phyloP scores from a whole-genome alignment of 2,888 invertebrate genomes.

The Syrista parreyssii region DNA sequence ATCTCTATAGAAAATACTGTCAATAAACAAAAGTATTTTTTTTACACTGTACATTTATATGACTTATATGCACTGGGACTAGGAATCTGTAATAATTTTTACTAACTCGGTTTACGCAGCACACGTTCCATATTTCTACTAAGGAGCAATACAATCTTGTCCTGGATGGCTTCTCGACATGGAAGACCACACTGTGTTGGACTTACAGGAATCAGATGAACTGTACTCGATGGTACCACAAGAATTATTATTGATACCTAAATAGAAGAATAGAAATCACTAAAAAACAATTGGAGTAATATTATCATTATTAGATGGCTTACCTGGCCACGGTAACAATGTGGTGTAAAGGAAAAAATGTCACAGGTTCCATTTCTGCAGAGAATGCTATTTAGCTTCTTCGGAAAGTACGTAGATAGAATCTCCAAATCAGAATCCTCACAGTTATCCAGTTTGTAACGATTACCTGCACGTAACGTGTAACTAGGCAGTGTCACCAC shows the following conservation, averaged over 20 bases:
- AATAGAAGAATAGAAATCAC: background rate
- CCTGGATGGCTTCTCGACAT: conserved; percentile 50
- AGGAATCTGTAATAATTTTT: conserved; percentile 5
- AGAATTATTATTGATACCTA: conserved; percentile 34
- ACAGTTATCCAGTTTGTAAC: conserved; percentile 44
- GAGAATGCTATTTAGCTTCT: conserved; percentile 47
- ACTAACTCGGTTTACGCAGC: conserved; percentile 48
- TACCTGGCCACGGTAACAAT: conserved; percentile 45
- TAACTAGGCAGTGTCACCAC: conserved; percentile 52
- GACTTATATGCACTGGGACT: conserved; percentile 5
- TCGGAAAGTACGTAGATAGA: conserved; percentile 42
- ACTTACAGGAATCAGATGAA: conserved; percentile 40
- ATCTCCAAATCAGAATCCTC: conserved; percentile 47
- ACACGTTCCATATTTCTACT: conserved; percentile 44
- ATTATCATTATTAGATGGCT: conserved; percentile 5
- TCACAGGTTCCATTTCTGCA: conserved; percentile 47
- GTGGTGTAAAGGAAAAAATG: conserved; percentile 45
- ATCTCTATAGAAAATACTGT: conserved; percentile 51
- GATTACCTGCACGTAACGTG: conserved; percentile 46
- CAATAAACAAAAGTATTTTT: conserved; percentile 23
- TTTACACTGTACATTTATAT: background rate
- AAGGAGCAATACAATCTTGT: conserved; percentile 45
- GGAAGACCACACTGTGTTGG: conserved; percentile 42
- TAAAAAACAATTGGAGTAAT: background rate
- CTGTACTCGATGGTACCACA: conserved; percentile 16